These are phyloP conservation scores for Carabus problematicus DNA, from an alignment of 2,888 invertebrate genomes.

Conservation along the genomic window DNA sequence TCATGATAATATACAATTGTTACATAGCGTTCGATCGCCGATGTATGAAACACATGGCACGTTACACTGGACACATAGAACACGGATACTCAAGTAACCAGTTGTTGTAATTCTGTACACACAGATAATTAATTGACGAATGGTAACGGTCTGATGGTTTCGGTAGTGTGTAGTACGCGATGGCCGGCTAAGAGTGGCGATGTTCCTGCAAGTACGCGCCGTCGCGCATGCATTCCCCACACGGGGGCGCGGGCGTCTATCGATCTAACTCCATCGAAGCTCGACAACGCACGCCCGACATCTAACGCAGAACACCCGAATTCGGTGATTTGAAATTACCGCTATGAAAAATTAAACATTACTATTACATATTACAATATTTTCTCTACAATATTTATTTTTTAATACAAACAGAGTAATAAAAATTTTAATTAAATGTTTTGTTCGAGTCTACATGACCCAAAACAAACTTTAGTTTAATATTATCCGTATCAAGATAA, in stretches of 20 bases:
- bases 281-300: not conserved
- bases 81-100: no score
- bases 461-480: no score
- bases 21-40: not conserved
- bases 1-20: no score
- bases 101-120: slow-evolving; percentile 7
- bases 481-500: no score
- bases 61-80: not conserved
- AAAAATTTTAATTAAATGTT: no score
- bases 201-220: not conserved
- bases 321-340: slow-evolving; percentile 13
- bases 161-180: slow-evolving; percentile 21
- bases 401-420: no score
- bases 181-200: slow-evolving; percentile 23
- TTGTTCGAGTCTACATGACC: no score
- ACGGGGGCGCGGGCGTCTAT: slow-evolving; percentile 7
- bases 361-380: no score
- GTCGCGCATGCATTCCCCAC: slow-evolving; percentile 13
- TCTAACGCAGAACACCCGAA: slow-evolving; percentile 1
- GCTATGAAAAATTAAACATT: not conserved
- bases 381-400: no score
- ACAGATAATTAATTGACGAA: slow-evolving; percentile 10
- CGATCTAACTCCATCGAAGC: slow-evolving; percentile 2
- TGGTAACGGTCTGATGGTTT: slow-evolving; percentile 16
- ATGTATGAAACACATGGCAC: slow-evolving; percentile 7